Conservation (phyloP, 64 coral and sea anemone species). For the Catalaphyllia jardinei region DNA sequence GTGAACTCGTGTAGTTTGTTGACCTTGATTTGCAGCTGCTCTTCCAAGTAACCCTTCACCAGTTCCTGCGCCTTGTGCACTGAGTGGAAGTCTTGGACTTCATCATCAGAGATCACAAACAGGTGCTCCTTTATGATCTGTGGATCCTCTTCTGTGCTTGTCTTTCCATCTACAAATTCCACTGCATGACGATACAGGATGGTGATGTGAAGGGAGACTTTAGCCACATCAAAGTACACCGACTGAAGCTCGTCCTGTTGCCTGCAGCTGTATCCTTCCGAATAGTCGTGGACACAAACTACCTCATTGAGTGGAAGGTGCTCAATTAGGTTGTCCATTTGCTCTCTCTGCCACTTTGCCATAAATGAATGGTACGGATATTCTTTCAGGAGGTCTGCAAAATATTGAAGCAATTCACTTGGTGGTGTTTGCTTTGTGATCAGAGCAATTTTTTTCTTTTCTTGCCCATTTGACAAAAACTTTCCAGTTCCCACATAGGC, state of each 20-base stretch:
- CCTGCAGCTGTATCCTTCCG: constrained; percentile 57
- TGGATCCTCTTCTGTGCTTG: constrained; percentile 51
- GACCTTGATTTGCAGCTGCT: not conserved
- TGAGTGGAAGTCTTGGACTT: not conserved
- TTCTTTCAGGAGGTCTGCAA: no score
- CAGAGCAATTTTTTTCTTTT: constrained; percentile 59
- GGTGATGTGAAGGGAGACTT: constrained; percentile 43
- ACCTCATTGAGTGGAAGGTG: constrained; percentile 37
- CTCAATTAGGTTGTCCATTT: constrained; percentile 45
- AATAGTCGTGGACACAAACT: constrained; percentile 44
- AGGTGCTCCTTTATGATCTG: not conserved
- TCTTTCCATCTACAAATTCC: constrained; percentile 36
- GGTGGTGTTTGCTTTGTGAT: constrained; percentile 39
- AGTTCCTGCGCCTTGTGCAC: not conserved
- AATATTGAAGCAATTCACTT: not conserved
- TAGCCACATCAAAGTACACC: constrained; percentile 56
- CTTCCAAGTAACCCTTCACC: not conserved
- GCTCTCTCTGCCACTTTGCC: not conserved
- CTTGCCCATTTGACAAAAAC: constrained; percentile 38
- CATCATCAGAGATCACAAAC: not conserved
- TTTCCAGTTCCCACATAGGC: constrained; percentile 40
- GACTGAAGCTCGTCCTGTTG: constrained; percentile 42
- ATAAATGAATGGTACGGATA: no score
- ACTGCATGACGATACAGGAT: constrained; percentile 58
- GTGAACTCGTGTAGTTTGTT: constrained; percentile 39